Base-by-base conservation (phyloP, 2,888 invertebrate species). In the Philereme vetulata region DNA sequence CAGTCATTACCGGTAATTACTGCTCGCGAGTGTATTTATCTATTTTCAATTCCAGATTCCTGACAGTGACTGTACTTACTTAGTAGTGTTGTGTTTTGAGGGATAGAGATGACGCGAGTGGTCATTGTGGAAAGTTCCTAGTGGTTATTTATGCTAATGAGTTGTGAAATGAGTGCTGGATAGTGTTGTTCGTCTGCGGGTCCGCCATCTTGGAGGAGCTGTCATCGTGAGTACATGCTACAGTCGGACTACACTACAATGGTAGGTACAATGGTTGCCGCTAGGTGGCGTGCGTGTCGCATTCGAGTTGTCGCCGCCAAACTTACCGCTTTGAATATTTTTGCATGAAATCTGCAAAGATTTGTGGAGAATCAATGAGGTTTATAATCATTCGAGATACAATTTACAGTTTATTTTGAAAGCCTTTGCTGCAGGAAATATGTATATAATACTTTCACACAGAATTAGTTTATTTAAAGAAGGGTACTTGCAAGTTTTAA, bases 211-310 rank as follows among this genome's bases (percentile, higher is more conserved):
- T 89, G 87, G 72, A 72, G 73, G 70, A 70, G 76, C 83, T 85
- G 85, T 80, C 85, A 77, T 65, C 71, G 81, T 81, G 84, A 82
- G 79, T 83, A 81, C 77, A 54, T 42, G 10, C 34, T 49, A 61
- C 61, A 61, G 56, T 40, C 56, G 11, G 55, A 52, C 46, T 47
- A 43, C 56, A 53, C 44, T 21, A 21, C 61, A 57, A 32, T 46
- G 56, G 49, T 45, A 65, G 56, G 49, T 45, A 65, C 69, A 62
- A 60, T 71, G 62, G 48, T 49, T 32, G 71, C 87, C 90, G 82
- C 86, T 71, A 87, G 89, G 84, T 82, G 91, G 91, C 90, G 90
- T 84, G 84, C 87, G 84, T 85, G 87, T 82, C 85, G 84, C 82
- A 70, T 70, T 75, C 71, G 70, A 75, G 75, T 77, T 83, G 85